Base-by-base conservation (phyloP, 2,888 invertebrate species). In the Idaea straminata region DNA sequence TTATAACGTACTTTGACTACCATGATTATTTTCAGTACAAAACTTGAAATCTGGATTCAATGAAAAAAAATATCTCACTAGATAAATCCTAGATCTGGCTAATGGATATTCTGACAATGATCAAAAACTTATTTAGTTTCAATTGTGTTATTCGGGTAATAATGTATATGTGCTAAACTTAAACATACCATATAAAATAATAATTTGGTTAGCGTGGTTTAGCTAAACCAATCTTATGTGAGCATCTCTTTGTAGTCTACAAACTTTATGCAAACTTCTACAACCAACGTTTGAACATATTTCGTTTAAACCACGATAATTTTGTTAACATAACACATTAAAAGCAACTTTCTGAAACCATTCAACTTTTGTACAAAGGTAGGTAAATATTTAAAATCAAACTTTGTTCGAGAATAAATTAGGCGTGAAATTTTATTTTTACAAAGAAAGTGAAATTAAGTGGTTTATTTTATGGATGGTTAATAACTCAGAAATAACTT, bases 171-270 rank as follows among this genome's bases (percentile, higher is more conserved):
- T 25, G 25, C 47, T 7, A 47, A 47, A 47, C 6, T 10, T 13
- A 6, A 47, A 47, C 5, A 47, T 13, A 47, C 47, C 13, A 7
- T 47, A 47, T 47, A 13, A 47, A 47, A 47, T 13, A 47, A 47
- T 47, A 47, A 47, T 47, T 25, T 13, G 47, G 13, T 47, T 47
- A 4, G 7, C 13, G 47, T 47, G 47, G 47, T 47, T 25, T 47
- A 7, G 47, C 47, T 13, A 47, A 47, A 47, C 47, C 47, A 47
- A 47, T 13, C 47, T 47, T 47, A 4, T 47, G 7, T 47, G 7
- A 47, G 13, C n/a, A 58, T 15, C 58, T 58, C 58, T 15, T 58
- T 58, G 58, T 58, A 58, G 58, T 58, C 58, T 58, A 58, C 15
- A 16, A 58, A 58, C 15, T 58, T 58, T 58, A 15, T 58, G 3